Evolutionary conservation across 2,113 vertebrate species (phyloP).

Genomic region (Cryptoleucopteryx plumbea): DNA sequence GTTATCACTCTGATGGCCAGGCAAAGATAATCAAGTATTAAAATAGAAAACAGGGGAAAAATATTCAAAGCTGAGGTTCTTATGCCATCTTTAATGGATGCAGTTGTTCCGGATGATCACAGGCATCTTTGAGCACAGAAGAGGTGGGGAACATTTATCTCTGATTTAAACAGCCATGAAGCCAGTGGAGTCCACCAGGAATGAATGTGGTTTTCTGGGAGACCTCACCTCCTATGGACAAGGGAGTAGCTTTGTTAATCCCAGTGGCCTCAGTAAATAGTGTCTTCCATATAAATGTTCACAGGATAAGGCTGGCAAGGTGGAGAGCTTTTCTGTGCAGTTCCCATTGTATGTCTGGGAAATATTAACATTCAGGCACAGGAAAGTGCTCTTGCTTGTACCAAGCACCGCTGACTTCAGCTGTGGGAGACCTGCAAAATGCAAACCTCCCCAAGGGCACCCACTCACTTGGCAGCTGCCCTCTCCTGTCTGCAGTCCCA

Average conservation of each 20-base stretch:
- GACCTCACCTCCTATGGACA: background rate
- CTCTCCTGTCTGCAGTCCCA: constrained; percentile 26
- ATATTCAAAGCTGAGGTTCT: background rate
- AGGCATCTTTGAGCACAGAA: background rate
- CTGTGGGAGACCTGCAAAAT: constrained; percentile 37
- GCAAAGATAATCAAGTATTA: background rate
- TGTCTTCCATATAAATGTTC: background rate
- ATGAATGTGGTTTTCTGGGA: background rate
- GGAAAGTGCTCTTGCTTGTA: constrained; percentile 14
- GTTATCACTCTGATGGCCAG: background rate
- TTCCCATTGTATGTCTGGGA: background rate
- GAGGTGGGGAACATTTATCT: background rate
- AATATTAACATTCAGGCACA: background rate
- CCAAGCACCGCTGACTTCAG: constrained; percentile 19
- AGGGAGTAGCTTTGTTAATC: background rate
- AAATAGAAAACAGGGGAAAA: background rate
- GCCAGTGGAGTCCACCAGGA: background rate
- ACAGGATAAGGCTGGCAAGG: background rate
- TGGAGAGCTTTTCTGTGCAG: background rate
- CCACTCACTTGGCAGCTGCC: constrained; percentile 48
- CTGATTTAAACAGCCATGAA: background rate
- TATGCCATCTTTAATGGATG: background rate
- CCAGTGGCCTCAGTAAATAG: background rate
- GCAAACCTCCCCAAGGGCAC: constrained; percentile 39
- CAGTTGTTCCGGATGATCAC: background rate